Percentiles rank a stretch among this genome's conserved stretches.
phyloP scores from a whole-genome alignment of 2,113 vertebrate genomes.

The Polyodon spathula region DNA sequence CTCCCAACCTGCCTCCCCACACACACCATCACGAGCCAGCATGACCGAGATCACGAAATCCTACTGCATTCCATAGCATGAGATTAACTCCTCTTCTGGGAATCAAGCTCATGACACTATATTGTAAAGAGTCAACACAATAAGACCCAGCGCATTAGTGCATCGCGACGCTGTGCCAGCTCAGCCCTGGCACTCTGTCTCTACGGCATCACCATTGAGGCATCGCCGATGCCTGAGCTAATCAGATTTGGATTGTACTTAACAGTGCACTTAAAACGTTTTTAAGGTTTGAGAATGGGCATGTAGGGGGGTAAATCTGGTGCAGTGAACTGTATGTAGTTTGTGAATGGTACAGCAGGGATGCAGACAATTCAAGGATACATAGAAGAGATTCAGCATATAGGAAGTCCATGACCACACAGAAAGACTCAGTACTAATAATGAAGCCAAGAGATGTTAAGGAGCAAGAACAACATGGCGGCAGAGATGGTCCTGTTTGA shows the following conservation, averaged over 20 bases:
- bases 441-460: too few relatives aligned
- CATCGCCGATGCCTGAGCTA: neutral
- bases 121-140: constrained; percentile 7
- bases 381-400: too few relatives aligned
- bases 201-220: neutral
- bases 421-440: too few relatives aligned
- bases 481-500: too few relatives aligned
- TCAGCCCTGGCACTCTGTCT: neutral
- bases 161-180: neutral
- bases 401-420: too few relatives aligned
- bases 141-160: constrained; percentile 7
- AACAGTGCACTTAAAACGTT: neutral
- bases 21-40: constrained; percentile 22
- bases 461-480: too few relatives aligned
- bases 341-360: too few relatives aligned
- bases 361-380: too few relatives aligned
- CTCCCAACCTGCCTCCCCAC: constrained; percentile 13
- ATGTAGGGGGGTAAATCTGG: neutral
- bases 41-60: constrained; percentile 30
- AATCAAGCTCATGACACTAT: neutral
- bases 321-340: neutral
- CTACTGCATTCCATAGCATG: constrained; percentile 22
- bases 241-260: neutral
- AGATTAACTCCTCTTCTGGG: constrained; percentile 3
- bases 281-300: too few relatives aligned